A percentile compares a stretch with the other conserved stretches of the same genome.
phyloP scores from a whole-genome alignment of 2,797 vertebrate species.

The Notolabrus celidotus region DNA sequence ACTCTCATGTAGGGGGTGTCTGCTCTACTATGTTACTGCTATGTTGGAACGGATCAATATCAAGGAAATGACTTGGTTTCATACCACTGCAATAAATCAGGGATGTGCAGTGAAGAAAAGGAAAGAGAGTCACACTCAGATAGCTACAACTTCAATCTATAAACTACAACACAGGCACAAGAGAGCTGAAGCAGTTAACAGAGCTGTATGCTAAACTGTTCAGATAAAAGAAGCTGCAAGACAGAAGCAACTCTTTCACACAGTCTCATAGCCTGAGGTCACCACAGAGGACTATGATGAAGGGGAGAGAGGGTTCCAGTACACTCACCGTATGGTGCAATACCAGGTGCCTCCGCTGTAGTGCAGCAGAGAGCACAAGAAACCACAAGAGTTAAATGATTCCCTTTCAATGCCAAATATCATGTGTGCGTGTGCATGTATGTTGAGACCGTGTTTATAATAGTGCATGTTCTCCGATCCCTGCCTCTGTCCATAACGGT shows the following conservation, averaged over 20 bases:
- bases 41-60: too few species aligned
- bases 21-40: too few species aligned
- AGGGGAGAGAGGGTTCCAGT: constrained; percentile 22
- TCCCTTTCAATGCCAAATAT: constrained; percentile 55
- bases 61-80: too few species aligned
- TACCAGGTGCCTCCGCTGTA: constrained; percentile 85
- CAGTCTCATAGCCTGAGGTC: constrained; percentile 23
- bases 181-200: constrained; percentile 10
- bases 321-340: constrained; percentile 88
- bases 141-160: not conserved
- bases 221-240: constrained; percentile 2
- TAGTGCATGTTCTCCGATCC: constrained; percentile 27
- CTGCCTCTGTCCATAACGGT: constrained; percentile 44
- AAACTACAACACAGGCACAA: constrained; percentile 12
- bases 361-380: constrained; percentile 83
- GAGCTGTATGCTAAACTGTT: constrained; percentile 8
- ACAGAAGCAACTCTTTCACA: constrained; percentile 31
- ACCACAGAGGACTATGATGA: constrained; percentile 46
- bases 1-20: not conserved
- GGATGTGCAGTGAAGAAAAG: not conserved
- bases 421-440: constrained; percentile 2
- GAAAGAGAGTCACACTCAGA: not conserved
- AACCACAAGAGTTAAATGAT: constrained; percentile 68
- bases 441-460: constrained; percentile 19
- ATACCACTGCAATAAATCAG: constrained; percentile 2